phyloP scores from a whole-genome alignment of 2,113 vertebrate genomes.

The Platichthys flesus region DNA sequence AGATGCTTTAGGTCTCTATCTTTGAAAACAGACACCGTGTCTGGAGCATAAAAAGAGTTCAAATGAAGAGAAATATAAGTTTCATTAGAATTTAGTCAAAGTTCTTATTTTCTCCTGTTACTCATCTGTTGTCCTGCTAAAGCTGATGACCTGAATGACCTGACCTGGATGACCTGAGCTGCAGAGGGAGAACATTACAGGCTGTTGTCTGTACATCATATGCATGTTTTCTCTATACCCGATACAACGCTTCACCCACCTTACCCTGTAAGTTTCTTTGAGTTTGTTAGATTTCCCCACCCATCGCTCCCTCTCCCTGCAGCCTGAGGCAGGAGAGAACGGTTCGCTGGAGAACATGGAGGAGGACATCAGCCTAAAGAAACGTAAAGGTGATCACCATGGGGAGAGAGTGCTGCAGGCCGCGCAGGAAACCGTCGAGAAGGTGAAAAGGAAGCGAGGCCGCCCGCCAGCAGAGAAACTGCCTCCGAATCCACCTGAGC shows the following conservation, averaged over 20 bases:
- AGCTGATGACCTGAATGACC: background rate
- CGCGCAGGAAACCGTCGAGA: conserved; percentile 86
- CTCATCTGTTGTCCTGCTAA: background rate
- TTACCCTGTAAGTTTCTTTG: background rate
- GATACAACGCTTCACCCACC: background rate
- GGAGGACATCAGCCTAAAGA: conserved; percentile 94
- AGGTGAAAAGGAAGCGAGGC: conserved; percentile 95
- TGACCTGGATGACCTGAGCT: background rate
- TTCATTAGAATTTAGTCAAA: background rate
- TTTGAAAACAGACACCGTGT: conserved; percentile 1
- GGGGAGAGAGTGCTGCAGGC: conserved; percentile 87
- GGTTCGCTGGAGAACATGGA: conserved; percentile 96
- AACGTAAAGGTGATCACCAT: conserved; percentile 91
- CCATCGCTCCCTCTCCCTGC: conserved; percentile 33
- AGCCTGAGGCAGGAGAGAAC: conserved; percentile 89
- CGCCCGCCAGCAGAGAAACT: conserved; percentile 96
- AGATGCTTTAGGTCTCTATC: conserved; percentile 12
- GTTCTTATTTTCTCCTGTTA: background rate
- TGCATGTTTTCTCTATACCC: background rate
- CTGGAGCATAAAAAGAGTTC: background rate
- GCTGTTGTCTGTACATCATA: background rate
- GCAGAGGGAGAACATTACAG: background rate
- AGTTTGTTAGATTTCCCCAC: conserved; percentile 15
- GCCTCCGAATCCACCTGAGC: conserved; percentile 95
- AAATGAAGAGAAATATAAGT: conserved; percentile 5